Conservation (phyloP, 2,113 vertebrate genomes). For the Phasianus colchicus region DNA sequence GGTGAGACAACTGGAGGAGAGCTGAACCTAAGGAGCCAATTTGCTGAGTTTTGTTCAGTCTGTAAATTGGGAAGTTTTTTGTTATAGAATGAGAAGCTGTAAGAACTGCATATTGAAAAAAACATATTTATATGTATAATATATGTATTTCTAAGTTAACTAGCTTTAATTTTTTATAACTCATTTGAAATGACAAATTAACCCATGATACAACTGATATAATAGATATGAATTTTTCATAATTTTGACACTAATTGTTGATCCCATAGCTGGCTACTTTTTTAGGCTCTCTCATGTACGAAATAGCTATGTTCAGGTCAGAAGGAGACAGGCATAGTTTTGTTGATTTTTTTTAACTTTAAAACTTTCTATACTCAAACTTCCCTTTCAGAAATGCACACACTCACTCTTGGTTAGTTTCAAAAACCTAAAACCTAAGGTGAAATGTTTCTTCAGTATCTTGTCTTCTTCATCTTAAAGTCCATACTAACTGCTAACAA, state of each 20-base stretch:
- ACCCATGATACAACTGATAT: background rate
- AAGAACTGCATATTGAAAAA: conserved; percentile 61
- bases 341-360: background rate
- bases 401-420: background rate
- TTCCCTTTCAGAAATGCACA: background rate
- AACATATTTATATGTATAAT: background rate
- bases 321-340: background rate
- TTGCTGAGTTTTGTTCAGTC: conserved; percentile 86
- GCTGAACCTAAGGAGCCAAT: conserved; percentile 87
- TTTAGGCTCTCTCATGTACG: background rate
- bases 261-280: background rate
- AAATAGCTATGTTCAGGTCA: background rate
- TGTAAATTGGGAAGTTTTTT: conserved; percentile 73
- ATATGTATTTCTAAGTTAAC: background rate
- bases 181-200: background rate
- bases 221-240: background rate
- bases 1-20: conserved; percentile 82
- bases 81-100: conserved; percentile 49
- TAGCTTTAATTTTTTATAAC: background rate
- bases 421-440: background rate
- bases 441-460: background rate
- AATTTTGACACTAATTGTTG: background rate
- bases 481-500: conserved; percentile 17
- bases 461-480: conserved; percentile 10
- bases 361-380: background rate